These are phyloP conservation scores for Adoxophyes honmai DNA, from an alignment of 1,140 invertebrate genomes.

Conservation along the genomic window DNA sequence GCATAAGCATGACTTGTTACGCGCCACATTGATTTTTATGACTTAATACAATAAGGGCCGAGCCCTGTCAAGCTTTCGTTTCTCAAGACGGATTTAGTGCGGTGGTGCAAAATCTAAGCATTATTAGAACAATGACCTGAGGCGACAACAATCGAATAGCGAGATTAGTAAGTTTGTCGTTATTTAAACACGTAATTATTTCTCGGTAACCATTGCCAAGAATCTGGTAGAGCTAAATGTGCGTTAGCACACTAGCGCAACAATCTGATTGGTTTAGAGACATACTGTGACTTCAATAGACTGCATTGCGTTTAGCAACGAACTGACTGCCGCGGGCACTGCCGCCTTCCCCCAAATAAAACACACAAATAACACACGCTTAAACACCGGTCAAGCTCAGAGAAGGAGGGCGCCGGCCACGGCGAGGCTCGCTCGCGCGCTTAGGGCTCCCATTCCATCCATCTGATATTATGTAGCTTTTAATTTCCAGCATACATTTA, in stretches of 20 bases:
- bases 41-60: no score
- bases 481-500: no score
- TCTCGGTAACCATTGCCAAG: slow-evolving; percentile 59
- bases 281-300: slow-evolving; percentile 74
- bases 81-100: no score
- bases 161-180: not conserved
- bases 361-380: slow-evolving; percentile 66
- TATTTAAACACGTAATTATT: slow-evolving; percentile 24
- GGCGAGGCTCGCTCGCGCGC: not conserved
- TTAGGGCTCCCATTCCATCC: not conserved
- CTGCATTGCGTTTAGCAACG: slow-evolving; percentile 75
- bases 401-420: not conserved
- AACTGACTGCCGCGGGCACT: slow-evolving; percentile 68
- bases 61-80: no score
- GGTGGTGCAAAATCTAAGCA: no score
- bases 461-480: not conserved
- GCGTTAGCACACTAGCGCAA: slow-evolving; percentile 77
- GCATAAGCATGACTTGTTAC: no score
- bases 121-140: no score
- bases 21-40: no score
- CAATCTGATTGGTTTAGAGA: slow-evolving; percentile 66
- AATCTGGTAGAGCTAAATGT: slow-evolving; percentile 57
- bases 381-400: slow-evolving; percentile 36
- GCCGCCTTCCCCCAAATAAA: slow-evolving; percentile 72
- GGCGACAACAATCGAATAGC: no score